Evolutionary conservation across 2,797 vertebrate species (phyloP).

Genomic region (Coluber constrictor): DNA sequence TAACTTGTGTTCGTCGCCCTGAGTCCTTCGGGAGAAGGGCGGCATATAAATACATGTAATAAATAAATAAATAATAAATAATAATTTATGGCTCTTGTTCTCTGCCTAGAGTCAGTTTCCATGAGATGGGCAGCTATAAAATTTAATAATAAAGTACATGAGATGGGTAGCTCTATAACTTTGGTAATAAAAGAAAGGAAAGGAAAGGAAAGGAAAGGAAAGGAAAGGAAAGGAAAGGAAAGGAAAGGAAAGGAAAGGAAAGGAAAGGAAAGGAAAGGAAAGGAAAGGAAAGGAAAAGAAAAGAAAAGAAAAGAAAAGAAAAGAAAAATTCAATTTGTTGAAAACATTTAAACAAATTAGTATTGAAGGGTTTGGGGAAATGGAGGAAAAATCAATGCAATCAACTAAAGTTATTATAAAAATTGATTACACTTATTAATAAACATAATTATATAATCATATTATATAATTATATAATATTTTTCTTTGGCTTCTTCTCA

Average conservation of each 20-base stretch:
- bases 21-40: too few relatives aligned
- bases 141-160: neutral
- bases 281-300: too few relatives aligned
- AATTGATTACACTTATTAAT: slow-evolving; percentile 53
- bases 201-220: too few relatives aligned
- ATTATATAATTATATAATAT: slow-evolving; percentile 12
- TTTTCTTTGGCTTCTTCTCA: slow-evolving; percentile 38
- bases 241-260: too few relatives aligned
- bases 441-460: slow-evolving; percentile 21
- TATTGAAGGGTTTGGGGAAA: neutral
- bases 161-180: neutral
- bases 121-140: neutral
- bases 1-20: too few relatives aligned
- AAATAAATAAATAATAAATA: too few relatives aligned
- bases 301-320: neutral
- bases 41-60: too few relatives aligned
- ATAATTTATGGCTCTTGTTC: neutral
- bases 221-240: neutral
- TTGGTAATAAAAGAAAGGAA: neutral
- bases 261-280: too few relatives aligned
- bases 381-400: slow-evolving; percentile 50
- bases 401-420: slow-evolving; percentile 60
- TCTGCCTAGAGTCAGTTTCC: neutral
- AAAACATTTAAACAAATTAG: too few relatives aligned
- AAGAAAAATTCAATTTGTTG: neutral